Percentiles rank a stretch among this genome's conserved stretches.
These are phyloP conservation scores for Mimumesa dahlbomi DNA, from an alignment of 2,888 invertebrate genomes.

Conservation along the genomic window DNA sequence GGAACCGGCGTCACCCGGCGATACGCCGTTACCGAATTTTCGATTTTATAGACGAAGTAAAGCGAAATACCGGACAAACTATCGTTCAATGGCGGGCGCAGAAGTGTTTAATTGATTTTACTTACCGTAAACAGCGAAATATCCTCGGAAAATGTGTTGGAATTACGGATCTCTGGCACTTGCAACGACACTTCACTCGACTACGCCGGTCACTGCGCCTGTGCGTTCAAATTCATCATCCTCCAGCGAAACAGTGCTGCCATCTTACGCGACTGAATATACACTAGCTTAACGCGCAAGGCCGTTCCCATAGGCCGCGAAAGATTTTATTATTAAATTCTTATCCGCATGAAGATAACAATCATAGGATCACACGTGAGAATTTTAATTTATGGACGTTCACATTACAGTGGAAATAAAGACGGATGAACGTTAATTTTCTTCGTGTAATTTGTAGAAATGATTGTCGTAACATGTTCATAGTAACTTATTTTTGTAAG, in stretches of 20 bases:
- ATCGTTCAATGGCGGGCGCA: not conserved
- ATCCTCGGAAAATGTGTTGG: conserved; percentile 54
- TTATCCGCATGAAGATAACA: too few relatives aligned
- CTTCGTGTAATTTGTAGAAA: not conserved
- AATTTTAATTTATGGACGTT: too few relatives aligned
- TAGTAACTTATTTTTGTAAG: too few relatives aligned
- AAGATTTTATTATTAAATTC: too few relatives aligned
- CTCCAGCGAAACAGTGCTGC: conserved; percentile 31
- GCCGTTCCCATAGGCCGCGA: conserved; percentile 13
- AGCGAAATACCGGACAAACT: not conserved
- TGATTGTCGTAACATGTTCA: too few relatives aligned
- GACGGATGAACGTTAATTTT: too few relatives aligned
- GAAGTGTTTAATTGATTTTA: too few relatives aligned
- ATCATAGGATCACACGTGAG: too few relatives aligned
- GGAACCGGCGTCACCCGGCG: conserved; percentile 54
- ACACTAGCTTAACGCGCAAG: too few relatives aligned
- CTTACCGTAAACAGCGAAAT: conserved; percentile 58
- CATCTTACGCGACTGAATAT: conserved; percentile 28
- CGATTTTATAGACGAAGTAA: conserved; percentile 30
- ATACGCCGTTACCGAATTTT: conserved; percentile 31
- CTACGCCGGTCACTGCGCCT: conserved; percentile 66
- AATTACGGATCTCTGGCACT: conserved; percentile 60
- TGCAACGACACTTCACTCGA: conserved; percentile 67
- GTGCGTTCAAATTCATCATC: conserved; percentile 47
- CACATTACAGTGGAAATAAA: too few relatives aligned